A percentile compares a stretch with the other conserved stretches of the same genome.
Evolutionary conservation across 2,113 vertebrate genomes (phyloP).

Genomic region (Ceyx margarethae): DNA sequence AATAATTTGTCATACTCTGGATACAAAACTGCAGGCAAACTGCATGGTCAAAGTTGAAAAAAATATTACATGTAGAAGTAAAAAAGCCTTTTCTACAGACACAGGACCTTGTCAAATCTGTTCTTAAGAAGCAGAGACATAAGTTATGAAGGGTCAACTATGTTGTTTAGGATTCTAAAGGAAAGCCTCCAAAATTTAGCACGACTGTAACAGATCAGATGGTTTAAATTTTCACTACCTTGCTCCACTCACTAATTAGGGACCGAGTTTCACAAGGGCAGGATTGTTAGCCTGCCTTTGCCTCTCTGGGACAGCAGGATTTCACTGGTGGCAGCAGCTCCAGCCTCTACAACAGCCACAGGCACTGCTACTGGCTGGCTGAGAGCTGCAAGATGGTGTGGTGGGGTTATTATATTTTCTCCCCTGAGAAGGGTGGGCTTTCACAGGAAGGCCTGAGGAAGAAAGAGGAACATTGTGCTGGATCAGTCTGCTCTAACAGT

Average conservation of each 20-base stretch:
- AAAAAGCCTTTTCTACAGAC: neutral
- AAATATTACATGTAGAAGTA: neutral
- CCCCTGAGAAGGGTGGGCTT: neutral
- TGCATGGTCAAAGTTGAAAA: neutral
- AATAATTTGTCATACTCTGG: neutral
- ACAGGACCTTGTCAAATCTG: neutral
- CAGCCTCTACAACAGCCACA: neutral
- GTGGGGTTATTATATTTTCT: neutral
- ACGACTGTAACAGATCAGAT: neutral
- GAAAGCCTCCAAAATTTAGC: neutral
- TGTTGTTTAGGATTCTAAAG: neutral
- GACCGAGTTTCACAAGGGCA: neutral
- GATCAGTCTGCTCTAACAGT: neutral
- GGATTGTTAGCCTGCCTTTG: neutral
- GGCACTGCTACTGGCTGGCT: neutral
- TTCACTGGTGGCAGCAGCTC: neutral
- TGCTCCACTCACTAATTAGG: neutral
- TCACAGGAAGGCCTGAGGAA: neutral
- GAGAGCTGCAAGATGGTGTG: neutral
- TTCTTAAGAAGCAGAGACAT: neutral
- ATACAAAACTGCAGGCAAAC: neutral
- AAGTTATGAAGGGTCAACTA: neutral
- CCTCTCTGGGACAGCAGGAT: neutral
- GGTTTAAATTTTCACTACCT: neutral
- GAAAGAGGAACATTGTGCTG: neutral